Percentiles rank a stretch among this genome's conserved stretches.
These are phyloP conservation scores for Anomalospiza imberbis DNA, from an alignment of 2,797 vertebrate genomes.

Conservation along the genomic window DNA sequence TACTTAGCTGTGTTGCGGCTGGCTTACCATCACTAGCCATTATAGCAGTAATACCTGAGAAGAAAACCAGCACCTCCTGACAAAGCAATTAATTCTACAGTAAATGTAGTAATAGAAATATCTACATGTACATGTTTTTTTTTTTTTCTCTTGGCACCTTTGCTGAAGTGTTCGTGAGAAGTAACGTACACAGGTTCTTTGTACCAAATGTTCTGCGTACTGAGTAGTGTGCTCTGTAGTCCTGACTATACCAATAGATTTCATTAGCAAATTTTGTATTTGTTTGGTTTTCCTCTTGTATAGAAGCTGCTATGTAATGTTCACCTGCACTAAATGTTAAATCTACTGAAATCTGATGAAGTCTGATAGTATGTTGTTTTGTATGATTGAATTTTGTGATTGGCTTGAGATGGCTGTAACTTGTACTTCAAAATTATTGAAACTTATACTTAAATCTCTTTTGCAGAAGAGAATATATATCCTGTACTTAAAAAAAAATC, in stretches of 20 bases:
- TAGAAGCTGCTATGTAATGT: background rate
- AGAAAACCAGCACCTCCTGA: background rate
- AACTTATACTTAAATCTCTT: background rate
- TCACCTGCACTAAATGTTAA: background rate
- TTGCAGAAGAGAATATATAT: background rate
- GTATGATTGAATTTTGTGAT: background rate
- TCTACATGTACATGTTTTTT: accelerated
- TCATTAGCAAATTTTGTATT: background rate
- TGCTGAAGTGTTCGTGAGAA: background rate
- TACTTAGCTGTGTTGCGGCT: background rate
- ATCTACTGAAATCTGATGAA: background rate
- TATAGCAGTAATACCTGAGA: background rate
- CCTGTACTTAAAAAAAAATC: background rate
- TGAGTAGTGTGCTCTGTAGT: background rate
- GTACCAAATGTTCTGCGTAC: background rate
- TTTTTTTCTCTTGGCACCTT: background rate
- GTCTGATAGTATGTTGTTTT: background rate
- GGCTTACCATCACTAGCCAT: background rate
- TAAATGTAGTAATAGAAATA: background rate
- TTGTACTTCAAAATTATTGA: background rate
- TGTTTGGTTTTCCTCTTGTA: background rate
- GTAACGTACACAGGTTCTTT: background rate
- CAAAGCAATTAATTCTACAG: background rate
- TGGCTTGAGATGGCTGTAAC: background rate
- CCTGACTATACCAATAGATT: background rate